Percentiles rank a stretch among this genome's conserved stretches.
Evolutionary conservation across 2,888 invertebrate genomes (phyloP).

Genomic region (Tetrapedia diversipes): DNA sequence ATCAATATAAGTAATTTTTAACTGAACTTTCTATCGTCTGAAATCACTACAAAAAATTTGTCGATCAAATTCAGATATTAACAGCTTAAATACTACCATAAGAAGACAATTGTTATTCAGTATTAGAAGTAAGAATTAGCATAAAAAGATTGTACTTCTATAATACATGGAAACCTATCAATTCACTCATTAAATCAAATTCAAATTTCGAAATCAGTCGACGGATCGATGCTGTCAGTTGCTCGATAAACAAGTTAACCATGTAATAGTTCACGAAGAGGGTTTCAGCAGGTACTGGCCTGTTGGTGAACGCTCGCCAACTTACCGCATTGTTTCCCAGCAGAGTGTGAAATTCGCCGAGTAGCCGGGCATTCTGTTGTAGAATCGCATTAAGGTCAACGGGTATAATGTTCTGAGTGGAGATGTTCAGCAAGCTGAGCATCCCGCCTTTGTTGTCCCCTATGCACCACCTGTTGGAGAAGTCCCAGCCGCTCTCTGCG

Average conservation of each 20-base stretch:
- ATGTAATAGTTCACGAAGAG: not conserved
- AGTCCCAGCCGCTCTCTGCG: slow-evolving; percentile 98
- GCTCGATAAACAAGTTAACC: not conserved
- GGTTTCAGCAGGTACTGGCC: not conserved
- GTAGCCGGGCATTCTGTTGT: slow-evolving; percentile 91
- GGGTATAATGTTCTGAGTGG: slow-evolving; percentile 92
- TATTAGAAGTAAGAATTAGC: too few species aligned
- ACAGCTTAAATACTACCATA: too few species aligned
- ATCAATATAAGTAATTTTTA: too few species aligned
- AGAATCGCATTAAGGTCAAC: slow-evolving; percentile 96
- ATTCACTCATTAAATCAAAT: too few species aligned
- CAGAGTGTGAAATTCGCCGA: slow-evolving; percentile 87
- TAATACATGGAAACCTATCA: too few species aligned
- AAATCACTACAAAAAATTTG: too few species aligned
- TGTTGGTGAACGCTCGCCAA: not conserved
- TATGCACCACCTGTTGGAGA: slow-evolving; percentile 95
- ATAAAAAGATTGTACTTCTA: too few species aligned
- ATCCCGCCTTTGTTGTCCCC: slow-evolving; percentile 84
- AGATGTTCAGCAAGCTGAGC: slow-evolving; percentile 90
- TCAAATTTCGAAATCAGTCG: not conserved
- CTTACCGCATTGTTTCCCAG: slow-evolving; percentile 59
- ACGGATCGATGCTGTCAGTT: not conserved
- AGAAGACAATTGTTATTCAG: too few species aligned
- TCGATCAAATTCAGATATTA: too few species aligned
- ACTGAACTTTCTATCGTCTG: too few species aligned